Base-by-base conservation (phyloP, 1,140 invertebrate species). In the Calliopsis andreniformis region DNA sequence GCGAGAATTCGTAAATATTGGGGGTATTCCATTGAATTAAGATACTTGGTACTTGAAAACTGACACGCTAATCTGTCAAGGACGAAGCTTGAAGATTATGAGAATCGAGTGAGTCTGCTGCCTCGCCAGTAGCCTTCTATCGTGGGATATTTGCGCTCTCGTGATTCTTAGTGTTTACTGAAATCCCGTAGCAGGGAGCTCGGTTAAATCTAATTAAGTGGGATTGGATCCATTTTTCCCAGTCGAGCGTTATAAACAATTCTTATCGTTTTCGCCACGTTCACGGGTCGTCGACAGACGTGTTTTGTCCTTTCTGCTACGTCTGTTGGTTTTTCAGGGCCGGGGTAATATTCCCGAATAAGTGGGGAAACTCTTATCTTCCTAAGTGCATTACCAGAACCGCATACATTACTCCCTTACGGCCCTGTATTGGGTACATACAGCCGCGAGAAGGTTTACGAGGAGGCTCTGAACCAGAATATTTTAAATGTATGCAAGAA, bases 401-500 rank as follows among this genome's bases (percentile, higher is more conserved):
- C 77, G 82, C 78, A 76, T 78, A 78, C 81, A 77, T 85, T 81
- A 79, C 62, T 73, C 76, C 76, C 75, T 75, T 79, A 73, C 71
- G 73, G 59, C 47, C 71, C 28, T 73, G 78, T 80, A 84, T 84
- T 80, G 83, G 75, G 82, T 80, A 83, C 82, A 84, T 83, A 84
- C 28, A 83, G 76, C 78, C 56, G 42, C 55, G 72, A 43, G 67
- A 45, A 72, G 70, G 63, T 84, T 84, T 84, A 84, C 68, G 81
- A 77, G 51, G 59, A 83, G 82, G 58, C 56, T 84, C 82, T 43
- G 63, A 83, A 83, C 70, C 66, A 63, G 82, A 84, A 83, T 84
- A 84, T 84, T 84, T 84, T 84, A 83, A 84, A 84, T 84, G 72
- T 83, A 84, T 84, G 82, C 82, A 84, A 84, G 82, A 82, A 83